These are phyloP conservation scores for Hylia prasina DNA, from an alignment of 2,113 vertebrate species.

Conservation along the genomic window DNA sequence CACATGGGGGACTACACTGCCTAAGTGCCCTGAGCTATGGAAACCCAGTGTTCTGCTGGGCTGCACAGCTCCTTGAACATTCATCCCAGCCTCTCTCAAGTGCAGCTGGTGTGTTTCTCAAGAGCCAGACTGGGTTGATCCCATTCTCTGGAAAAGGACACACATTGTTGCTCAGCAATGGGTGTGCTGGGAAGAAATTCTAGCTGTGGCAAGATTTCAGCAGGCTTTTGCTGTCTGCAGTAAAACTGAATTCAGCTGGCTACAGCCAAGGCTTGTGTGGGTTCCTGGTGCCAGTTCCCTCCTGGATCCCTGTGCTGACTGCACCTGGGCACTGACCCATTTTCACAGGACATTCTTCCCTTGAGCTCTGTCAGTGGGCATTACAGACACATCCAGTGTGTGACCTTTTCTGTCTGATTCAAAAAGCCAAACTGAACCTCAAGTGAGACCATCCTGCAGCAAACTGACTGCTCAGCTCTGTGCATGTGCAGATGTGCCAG, in stretches of 20 bases:
- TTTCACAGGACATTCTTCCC: background rate
- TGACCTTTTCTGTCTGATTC: background rate
- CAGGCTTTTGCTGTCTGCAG: background rate
- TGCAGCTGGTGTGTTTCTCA: constrained; percentile 49
- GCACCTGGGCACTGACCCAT: background rate
- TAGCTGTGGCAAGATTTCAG: constrained; percentile 26
- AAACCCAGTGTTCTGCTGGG: background rate
- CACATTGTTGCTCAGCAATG: constrained; percentile 44
- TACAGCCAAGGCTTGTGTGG: background rate
- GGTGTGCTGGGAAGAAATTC: constrained; percentile 42
- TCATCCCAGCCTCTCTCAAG: constrained; percentile 9
- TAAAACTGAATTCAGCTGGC: background rate
- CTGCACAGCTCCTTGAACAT: constrained; percentile 6
- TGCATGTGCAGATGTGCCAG: background rate
- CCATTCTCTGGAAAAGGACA: constrained; percentile 51
- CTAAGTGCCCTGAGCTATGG: constrained; percentile 14
- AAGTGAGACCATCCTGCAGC: background rate
- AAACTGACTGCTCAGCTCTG: background rate
- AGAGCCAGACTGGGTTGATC: constrained; percentile 21
- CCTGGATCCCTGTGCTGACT: background rate
- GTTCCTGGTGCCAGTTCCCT: background rate
- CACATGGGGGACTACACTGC: background rate
- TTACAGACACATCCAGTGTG: background rate
- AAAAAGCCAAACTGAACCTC: background rate
- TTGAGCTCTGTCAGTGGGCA: background rate